phyloP scores from a whole-genome alignment of 2,797 vertebrate species.

The Rhabdomys pumilio region DNA sequence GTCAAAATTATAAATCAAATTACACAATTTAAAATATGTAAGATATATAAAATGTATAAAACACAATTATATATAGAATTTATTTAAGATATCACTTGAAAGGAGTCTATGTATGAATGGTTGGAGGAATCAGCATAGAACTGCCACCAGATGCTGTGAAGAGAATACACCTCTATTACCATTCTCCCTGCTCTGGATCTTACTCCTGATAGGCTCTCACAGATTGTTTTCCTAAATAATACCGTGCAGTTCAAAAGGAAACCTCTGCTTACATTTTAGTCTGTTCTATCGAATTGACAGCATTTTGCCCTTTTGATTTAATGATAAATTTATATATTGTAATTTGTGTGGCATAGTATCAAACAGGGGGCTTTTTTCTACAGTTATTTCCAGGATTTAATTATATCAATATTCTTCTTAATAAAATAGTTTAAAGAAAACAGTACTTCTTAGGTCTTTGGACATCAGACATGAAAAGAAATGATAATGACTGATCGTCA shows the following conservation, averaged over 20 bases:
- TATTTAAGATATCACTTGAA: constrained; percentile 22
- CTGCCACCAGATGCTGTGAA: background rate
- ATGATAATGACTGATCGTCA: constrained; percentile 2
- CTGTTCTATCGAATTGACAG: background rate
- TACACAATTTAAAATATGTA: background rate
- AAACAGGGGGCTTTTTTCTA: background rate
- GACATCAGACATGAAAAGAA: constrained; percentile 5
- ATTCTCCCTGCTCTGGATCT: background rate
- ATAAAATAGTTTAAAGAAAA: constrained; percentile 20
- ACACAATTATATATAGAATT: background rate
- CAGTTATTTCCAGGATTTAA: background rate
- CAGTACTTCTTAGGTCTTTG: background rate
- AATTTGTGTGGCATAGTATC: background rate
- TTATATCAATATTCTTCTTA: constrained; percentile 18
- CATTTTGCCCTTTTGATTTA: background rate
- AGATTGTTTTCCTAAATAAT: background rate
- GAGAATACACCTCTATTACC: background rate
- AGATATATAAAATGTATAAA: background rate
- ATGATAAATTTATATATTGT: background rate
- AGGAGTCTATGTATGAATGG: background rate
- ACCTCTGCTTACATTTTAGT: background rate
- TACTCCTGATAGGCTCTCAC: background rate
- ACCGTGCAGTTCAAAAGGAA: background rate
- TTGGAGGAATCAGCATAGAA: background rate
- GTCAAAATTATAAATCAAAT: background rate